Evolutionary conservation across 2,113 vertebrate genomes (phyloP).

Genomic region (Sylvicapra grimmia): DNA sequence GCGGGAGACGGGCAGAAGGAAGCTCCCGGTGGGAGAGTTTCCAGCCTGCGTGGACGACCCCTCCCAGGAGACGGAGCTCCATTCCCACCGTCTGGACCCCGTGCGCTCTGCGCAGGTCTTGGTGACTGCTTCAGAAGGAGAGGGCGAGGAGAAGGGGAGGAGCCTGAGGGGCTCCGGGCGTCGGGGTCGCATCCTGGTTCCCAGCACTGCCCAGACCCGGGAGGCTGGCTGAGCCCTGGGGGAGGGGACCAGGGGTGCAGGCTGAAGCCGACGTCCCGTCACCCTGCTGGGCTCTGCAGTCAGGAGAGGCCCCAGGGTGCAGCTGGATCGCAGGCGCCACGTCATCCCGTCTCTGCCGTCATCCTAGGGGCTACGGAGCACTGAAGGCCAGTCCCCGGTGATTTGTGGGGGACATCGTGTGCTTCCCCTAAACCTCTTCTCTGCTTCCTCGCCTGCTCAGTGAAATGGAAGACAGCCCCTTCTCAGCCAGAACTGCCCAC

Average conservation of each 20-base stretch:
- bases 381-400: neutral
- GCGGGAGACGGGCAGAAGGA: neutral
- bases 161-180: rapidly evolving
- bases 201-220: rapidly evolving
- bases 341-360: rapidly evolving
- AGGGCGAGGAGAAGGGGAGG: too few relatives aligned
- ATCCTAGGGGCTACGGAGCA: rapidly evolving
- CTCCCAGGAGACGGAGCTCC: rapidly evolving
- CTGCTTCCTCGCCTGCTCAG: rapidly evolving
- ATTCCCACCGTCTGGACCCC: neutral
- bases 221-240: rapidly evolving
- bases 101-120: neutral
- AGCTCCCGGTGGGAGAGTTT: neutral
- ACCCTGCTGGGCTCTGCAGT: rapidly evolving
- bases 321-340: rapidly evolving
- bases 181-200: rapidly evolving
- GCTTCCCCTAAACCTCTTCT: neutral
- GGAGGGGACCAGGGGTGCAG: rapidly evolving
- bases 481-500: neutral
- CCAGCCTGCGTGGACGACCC: neutral
- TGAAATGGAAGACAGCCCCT: too few relatives aligned
- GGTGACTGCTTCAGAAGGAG: neutral
- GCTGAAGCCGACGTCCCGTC: rapidly evolving
- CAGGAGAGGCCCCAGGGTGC: neutral
- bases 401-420: rapidly evolving